These are phyloP conservation scores for Actenoides hombroni DNA, from an alignment of 2,113 vertebrate species.

Conservation along the genomic window DNA sequence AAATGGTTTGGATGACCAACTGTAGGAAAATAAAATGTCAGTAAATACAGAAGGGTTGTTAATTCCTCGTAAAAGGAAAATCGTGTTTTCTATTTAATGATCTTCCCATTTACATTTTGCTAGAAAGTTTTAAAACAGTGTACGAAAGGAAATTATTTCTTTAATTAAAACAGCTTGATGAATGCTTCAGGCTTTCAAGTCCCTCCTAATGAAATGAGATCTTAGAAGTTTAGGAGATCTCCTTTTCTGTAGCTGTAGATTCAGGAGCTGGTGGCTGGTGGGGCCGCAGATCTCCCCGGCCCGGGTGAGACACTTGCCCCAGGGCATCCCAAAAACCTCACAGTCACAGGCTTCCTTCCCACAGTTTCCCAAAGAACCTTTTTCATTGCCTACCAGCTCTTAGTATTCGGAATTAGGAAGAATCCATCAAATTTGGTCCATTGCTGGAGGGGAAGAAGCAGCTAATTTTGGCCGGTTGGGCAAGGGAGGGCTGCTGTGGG, in stretches of 20 bases:
- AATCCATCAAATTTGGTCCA: neutral
- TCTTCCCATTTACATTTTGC: constrained; percentile 13
- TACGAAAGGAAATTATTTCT: neutral
- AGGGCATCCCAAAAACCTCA: neutral
- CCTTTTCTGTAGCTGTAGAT: neutral
- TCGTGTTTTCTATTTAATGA: neutral
- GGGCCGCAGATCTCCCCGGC: neutral
- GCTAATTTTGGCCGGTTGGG: neutral
- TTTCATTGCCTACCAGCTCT: neutral
- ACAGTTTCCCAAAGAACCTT: neutral
- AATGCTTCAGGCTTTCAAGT: neutral
- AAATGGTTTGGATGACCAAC: neutral
- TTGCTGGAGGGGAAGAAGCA: neutral
- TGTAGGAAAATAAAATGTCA: neutral
- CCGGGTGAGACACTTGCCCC: neutral
- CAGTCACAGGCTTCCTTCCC: neutral
- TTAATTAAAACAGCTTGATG: constrained; percentile 32
- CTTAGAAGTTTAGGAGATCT: neutral
- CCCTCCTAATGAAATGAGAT: neutral
- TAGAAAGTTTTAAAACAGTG: neutral
- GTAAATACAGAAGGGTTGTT: neutral
- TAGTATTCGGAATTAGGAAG: neutral
- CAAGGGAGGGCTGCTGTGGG: neutral
- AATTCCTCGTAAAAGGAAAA: constrained; percentile 15
- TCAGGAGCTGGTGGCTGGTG: neutral